phyloP scores from a whole-genome alignment of 2,797 vertebrate species.

The Eulemur mongoz region DNA sequence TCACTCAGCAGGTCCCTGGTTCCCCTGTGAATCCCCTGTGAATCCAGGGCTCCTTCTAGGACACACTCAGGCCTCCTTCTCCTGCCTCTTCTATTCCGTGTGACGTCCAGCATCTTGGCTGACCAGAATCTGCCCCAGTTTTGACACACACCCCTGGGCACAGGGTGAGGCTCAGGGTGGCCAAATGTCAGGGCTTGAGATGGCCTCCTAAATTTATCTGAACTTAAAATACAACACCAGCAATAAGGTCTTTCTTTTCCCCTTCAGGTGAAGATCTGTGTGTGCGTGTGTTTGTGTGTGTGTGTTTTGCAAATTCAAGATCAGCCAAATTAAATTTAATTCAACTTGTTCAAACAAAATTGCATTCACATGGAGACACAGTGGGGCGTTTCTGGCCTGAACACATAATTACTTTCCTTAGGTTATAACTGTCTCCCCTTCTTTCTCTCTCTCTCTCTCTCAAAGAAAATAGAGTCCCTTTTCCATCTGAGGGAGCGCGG shows the following conservation, averaged over 20 bases:
- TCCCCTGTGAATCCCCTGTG: neutral
- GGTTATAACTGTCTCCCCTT: slow-evolving; percentile 51
- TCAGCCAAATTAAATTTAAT: slow-evolving; percentile 75
- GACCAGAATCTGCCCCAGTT: neutral
- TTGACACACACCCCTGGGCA: neutral
- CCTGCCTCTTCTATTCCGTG: neutral
- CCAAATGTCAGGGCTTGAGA: slow-evolving; percentile 21
- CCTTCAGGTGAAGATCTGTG: neutral
- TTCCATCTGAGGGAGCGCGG: neutral
- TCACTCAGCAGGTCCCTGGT: neutral
- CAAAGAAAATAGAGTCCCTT: neutral
- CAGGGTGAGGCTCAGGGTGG: neutral
- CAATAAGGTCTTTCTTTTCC: neutral
- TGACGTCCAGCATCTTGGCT: neutral
- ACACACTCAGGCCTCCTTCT: neutral
- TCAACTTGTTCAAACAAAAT: slow-evolving; percentile 56
- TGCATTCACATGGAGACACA: slow-evolving; percentile 61
- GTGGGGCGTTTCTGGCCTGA: neutral
- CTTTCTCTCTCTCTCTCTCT: neutral
- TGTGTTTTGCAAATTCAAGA: slow-evolving; percentile 60
- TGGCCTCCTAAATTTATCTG: neutral
- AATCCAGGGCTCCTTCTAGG: neutral
- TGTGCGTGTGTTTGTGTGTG: neutral
- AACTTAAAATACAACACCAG: slow-evolving; percentile 32
- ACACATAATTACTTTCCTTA: slow-evolving; percentile 54